These are phyloP conservation scores for Euspilapteryx auroguttella DNA, from an alignment of 2,888 invertebrate species.

Conservation along the genomic window DNA sequence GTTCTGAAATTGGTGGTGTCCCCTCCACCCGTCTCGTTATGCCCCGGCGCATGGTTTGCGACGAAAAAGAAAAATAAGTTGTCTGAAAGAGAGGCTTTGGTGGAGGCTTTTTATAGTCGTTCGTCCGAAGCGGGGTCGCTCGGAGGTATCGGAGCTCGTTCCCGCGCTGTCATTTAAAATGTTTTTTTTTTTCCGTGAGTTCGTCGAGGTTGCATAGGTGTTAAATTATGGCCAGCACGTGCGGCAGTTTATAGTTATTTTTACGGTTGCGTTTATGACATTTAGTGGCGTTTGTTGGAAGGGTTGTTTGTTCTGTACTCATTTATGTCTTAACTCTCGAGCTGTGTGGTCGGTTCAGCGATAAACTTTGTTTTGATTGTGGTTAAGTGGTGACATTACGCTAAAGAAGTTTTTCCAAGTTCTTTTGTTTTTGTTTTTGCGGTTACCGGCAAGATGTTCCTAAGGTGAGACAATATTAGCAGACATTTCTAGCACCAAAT, in stretches of 20 bases:
- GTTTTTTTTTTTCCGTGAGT: constrained; percentile 26
- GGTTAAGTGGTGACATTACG: not conserved
- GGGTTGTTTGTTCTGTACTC: constrained; percentile 46
- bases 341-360: constrained; percentile 45
- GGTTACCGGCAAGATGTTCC: constrained; percentile 10
- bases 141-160: constrained; percentile 52
- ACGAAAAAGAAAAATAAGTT: constrained; percentile 32
- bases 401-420: too few species aligned
- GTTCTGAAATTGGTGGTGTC: constrained; percentile 30
- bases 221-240: constrained; percentile 48
- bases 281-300: constrained; percentile 42
- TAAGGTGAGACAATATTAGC: constrained; percentile 11
- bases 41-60: constrained; percentile 32
- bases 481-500: too few species aligned
- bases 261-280: constrained; percentile 43
- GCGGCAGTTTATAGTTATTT: constrained; percentile 40
- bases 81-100: constrained; percentile 52
- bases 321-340: constrained; percentile 34
- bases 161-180: constrained; percentile 36
- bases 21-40: constrained; percentile 29
- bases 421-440: too few species aligned
- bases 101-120: constrained; percentile 54
- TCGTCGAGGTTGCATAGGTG: constrained; percentile 28
- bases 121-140: constrained; percentile 51
- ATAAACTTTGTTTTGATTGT: constrained; percentile 11